Evolutionary conservation across 2,888 invertebrate species (phyloP), one percentile per base, ranked within the genome.

Genomic region (Brachylomia viminalis): DNA sequence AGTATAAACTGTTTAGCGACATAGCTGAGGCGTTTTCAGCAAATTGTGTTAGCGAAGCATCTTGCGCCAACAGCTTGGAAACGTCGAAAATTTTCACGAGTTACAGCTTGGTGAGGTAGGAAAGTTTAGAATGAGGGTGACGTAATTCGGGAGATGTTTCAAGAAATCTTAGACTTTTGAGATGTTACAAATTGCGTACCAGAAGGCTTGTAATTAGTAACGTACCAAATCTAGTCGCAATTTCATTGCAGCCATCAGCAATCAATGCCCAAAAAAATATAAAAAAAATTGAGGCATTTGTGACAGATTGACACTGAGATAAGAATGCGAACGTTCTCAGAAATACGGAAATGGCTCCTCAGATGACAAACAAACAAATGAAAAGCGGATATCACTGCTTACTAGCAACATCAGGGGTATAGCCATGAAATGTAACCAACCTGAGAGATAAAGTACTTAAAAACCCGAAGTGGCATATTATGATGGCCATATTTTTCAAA

Each of bases 1-100:
- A 78, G 90, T 83, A 89, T 92, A 93, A 92, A 92, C 92, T 89
- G 90, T 91, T 92, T 92, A 93, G 90, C 87, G 90, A 89, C 89
- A 86, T 88, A 84, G 90, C 88, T 88, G 88, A 83, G 85, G 87
- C 84, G 87, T 86, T 77, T 72, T 17, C 66, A 83, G 86, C 84
- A 93, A 93, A 94, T 93, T 93, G 90, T 89, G 90, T 94, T 93
- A 93, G 90, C 78, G 81, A 66, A 71, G 74, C 87, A 84, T 90
- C 90, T 91, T 88, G 88, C 79, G 82, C 87, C 82, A 86, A 88
- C 86, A 84, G 86, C 87, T 88, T 89, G 88, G 87, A 88, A 91
- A 91, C 88, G 88, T 87, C 79, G 86, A 87, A 88, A 88, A 90
- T 90, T 90, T 91, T 91, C 91, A 90, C 90, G 3, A 80, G 79